These are phyloP conservation scores for Onychostoma macrolepis DNA, from an alignment of 2,113 vertebrate genomes.

Conservation along the genomic window DNA sequence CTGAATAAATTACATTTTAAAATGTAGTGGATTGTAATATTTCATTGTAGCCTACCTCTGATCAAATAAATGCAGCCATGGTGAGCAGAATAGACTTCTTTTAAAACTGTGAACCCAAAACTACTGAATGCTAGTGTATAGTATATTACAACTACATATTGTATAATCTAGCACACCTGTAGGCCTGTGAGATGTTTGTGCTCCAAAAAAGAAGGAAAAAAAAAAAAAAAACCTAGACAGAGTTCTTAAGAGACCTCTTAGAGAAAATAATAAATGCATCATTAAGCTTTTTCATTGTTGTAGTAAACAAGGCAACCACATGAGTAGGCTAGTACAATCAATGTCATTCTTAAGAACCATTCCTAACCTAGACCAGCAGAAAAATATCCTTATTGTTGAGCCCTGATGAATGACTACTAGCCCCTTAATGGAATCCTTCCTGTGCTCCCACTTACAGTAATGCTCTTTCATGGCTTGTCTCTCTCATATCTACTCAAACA, in stretches of 20 bases:
- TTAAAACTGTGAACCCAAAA: background rate
- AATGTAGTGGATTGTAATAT: too few relatives aligned
- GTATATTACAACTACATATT: background rate
- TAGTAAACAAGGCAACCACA: background rate
- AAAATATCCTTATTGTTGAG: background rate
- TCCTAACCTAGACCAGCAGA: background rate
- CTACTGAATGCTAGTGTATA: too few relatives aligned
- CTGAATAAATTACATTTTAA: background rate
- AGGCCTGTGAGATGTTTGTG: background rate
- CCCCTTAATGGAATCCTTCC: background rate
- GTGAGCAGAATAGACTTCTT: background rate
- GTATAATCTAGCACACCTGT: background rate
- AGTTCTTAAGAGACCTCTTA: background rate
- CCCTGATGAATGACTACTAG: background rate
- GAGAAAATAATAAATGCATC: background rate
- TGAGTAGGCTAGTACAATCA: background rate
- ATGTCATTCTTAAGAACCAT: background rate
- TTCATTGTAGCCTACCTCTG: background rate
- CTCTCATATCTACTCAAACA: slow-evolving; percentile 26
- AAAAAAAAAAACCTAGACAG: background rate
- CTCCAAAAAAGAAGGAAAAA: background rate
- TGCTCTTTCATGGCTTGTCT: slow-evolving; percentile 9
- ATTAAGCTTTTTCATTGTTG: background rate
- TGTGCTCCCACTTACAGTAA: slow-evolving; percentile 27
- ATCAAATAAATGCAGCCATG: background rate